phyloP scores from a whole-genome alignment of 2,888 invertebrate species.

The Troides aeacus region DNA sequence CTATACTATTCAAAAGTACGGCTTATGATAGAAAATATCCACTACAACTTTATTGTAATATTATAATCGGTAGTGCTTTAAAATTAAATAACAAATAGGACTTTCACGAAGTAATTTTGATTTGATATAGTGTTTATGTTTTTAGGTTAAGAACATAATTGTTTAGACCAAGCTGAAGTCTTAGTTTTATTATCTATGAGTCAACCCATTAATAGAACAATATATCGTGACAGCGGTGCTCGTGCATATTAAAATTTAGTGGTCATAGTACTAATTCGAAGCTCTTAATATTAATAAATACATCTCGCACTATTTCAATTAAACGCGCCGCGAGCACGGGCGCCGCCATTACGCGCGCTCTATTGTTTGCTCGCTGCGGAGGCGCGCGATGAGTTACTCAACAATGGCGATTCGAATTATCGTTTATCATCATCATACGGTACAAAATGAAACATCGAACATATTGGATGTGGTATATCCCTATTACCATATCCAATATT shows the following conservation, averaged over 20 bases:
- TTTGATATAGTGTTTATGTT: too few species aligned
- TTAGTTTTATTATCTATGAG: neutral
- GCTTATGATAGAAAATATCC: too few species aligned
- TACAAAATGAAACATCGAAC: neutral
- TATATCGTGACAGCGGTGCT: neutral
- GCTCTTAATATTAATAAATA: slow-evolving; percentile 26
- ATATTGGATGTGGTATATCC: slow-evolving; percentile 28
- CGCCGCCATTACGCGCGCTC: slow-evolving; percentile 41
- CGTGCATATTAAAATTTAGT: neutral
- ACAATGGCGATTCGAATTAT: slow-evolving; percentile 44
- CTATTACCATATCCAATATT: neutral
- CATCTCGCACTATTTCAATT: slow-evolving; percentile 21
- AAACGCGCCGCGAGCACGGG: slow-evolving; percentile 39
- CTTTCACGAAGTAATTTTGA: too few species aligned
- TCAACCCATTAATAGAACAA: neutral
- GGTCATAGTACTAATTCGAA: slow-evolving; percentile 5
- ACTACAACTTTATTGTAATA: too few species aligned
- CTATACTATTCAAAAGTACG: too few species aligned
- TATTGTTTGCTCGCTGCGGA: slow-evolving; percentile 39
- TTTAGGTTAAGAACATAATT: too few species aligned
- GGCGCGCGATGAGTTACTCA: slow-evolving; percentile 38
- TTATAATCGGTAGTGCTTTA: too few species aligned
- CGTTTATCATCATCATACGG: slow-evolving; percentile 47
- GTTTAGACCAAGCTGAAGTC: too few species aligned
- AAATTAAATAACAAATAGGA: too few species aligned